A percentile compares a stretch with the other conserved stretches of the same genome.
Evolutionary conservation across 2,113 vertebrate species (phyloP).

Genomic region (Engraulis encrasicolus): DNA sequence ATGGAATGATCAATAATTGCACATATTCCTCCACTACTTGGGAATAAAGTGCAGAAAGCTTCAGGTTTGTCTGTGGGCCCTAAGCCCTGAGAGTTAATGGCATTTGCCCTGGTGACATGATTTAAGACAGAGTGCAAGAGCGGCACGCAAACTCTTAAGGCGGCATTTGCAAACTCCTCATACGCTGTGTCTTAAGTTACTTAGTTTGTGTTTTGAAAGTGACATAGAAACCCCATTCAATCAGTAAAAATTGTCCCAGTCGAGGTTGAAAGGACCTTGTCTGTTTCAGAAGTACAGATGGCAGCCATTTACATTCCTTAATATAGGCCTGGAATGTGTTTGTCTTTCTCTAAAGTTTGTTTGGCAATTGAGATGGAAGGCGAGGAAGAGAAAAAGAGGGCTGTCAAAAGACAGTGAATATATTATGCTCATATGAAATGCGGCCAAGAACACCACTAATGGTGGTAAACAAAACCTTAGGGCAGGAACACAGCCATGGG

Average conservation of each 20-base stretch:
- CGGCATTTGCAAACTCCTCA: background rate
- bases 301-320: background rate
- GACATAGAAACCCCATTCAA: background rate
- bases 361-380: background rate
- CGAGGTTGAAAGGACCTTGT: background rate
- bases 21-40: background rate
- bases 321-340: background rate
- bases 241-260: background rate
- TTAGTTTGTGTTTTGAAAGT: background rate
- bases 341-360: background rate
- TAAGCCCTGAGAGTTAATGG: constrained; percentile 14
- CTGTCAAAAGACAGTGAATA: background rate
- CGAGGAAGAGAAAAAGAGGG: background rate
- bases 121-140: background rate
- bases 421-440: background rate
- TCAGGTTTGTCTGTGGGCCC: constrained; percentile 1
- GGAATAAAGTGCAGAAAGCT: constrained; percentile 14
- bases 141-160: background rate
- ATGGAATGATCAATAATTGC: constrained; percentile 33
- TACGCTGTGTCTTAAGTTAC: background rate
- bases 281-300: constrained; percentile 14
- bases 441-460: background rate
- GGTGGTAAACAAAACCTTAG: background rate
- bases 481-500: background rate
- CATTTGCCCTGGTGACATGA: background rate